phyloP scores from a whole-genome alignment of 2,888 invertebrate genomes.

The Anticlea derivata region DNA sequence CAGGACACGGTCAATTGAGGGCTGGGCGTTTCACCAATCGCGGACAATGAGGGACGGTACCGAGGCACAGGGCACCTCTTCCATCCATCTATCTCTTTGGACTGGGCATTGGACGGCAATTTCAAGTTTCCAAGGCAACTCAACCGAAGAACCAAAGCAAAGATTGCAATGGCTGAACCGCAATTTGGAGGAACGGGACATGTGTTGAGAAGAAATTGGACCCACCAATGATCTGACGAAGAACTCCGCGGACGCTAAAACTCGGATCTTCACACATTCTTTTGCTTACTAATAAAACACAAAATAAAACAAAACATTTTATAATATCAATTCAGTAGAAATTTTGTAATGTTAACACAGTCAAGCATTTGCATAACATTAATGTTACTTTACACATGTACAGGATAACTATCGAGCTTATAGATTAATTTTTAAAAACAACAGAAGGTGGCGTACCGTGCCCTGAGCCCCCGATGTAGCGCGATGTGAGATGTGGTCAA shows the following conservation, averaged over 20 bases:
- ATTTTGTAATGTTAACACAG: conserved; percentile 33
- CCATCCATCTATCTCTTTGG: conserved; percentile 13
- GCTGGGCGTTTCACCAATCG: conserved; percentile 50
- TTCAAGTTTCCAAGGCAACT: conserved; percentile 6
- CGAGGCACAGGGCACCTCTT: conserved; percentile 20
- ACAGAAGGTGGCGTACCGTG: conserved; percentile 81
- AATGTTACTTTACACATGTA: conserved; percentile 38
- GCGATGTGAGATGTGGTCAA: conserved; percentile 80
- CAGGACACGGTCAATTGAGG: conserved; percentile 56
- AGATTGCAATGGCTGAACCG: conserved; percentile 14
- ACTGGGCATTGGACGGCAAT: conserved; percentile 19
- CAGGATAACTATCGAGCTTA: conserved; percentile 64
- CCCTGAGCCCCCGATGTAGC: conserved; percentile 78
- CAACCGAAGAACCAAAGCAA: conserved; percentile 18
- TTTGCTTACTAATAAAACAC: conserved; percentile 39
- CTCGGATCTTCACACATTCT: conserved; percentile 31
- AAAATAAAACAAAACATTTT: conserved; percentile 33
- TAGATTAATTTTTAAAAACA: conserved; percentile 81
- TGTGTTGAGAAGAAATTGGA: conserved; percentile 18
- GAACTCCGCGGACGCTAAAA: conserved; percentile 22
- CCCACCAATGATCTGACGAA: conserved; percentile 8
- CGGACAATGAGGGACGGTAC: conserved; percentile 31
- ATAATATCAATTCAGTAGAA: conserved; percentile 35
- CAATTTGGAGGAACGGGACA: conserved; percentile 5
- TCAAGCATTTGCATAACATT: conserved; percentile 33